Conservation (phyloP, 2,888 invertebrate genomes). For the Chromoteleia sp. region DNA sequence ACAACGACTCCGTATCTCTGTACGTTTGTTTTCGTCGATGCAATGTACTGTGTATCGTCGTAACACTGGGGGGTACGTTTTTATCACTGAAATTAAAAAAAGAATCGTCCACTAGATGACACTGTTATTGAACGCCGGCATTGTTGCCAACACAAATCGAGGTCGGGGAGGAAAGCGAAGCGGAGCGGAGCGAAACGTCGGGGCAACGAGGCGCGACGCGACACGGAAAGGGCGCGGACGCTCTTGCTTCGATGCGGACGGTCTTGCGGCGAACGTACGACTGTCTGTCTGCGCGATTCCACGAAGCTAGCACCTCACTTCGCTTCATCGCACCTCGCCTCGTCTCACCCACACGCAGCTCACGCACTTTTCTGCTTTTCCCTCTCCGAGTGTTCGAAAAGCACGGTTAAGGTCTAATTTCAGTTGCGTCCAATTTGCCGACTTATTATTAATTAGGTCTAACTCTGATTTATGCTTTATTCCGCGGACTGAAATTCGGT, state of each 20-base stretch:
- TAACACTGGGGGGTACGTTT: no score
- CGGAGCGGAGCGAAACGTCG: constrained; percentile 7
- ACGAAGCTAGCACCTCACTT: constrained; percentile 67
- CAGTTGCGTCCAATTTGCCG: constrained; percentile 40
- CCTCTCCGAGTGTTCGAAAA: not conserved
- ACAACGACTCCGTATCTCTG: no score
- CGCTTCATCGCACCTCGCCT: constrained; percentile 51
- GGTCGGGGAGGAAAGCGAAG: constrained; percentile 4
- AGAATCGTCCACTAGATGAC: not conserved
- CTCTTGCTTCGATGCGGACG: constrained; percentile 65
- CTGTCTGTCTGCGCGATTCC: constrained; percentile 68
- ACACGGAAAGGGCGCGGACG: constrained; percentile 52
- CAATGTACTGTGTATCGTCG: no score
- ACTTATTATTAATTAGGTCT: constrained; percentile 30
- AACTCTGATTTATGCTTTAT: constrained; percentile 21
- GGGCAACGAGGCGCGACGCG: constrained; percentile 50
- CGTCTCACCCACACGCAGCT: constrained; percentile 57
- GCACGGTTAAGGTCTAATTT: constrained; percentile 36
- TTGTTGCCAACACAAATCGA: not conserved
- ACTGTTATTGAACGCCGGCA: constrained; percentile 1
- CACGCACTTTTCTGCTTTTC: constrained; percentile 64
- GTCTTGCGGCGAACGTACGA: constrained; percentile 67
- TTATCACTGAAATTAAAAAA: no score
- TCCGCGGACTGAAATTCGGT: constrained; percentile 13
- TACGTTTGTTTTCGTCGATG: no score